phyloP scores from a whole-genome alignment of 1,140 invertebrate species.

The Trialeurodes vaporariorum region DNA sequence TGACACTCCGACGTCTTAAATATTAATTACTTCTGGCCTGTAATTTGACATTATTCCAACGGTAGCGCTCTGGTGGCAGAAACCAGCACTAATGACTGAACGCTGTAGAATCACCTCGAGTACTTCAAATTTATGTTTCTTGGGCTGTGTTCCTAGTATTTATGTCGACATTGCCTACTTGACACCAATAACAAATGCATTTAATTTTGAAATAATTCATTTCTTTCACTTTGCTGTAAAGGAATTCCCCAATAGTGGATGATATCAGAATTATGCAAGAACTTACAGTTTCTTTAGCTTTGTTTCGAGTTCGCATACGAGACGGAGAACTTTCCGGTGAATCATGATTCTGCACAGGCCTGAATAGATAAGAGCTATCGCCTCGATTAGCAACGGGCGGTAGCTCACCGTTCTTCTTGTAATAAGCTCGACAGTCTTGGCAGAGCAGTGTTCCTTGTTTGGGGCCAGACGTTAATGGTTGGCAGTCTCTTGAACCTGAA shows the following conservation, averaged over 20 bases:
- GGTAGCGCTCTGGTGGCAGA: too few relatives aligned
- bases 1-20: too few relatives aligned
- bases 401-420: conserved; percentile 73
- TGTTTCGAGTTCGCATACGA: conserved; percentile 77
- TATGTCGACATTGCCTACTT: conserved; percentile 11
- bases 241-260: too few relatives aligned
- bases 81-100: too few relatives aligned
- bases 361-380: conserved; percentile 53
- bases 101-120: too few relatives aligned
- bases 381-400: conserved; percentile 38
- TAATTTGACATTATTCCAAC: too few relatives aligned
- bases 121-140: too few relatives aligned
- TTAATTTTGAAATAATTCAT: too few relatives aligned
- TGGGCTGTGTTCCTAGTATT: too few relatives aligned
- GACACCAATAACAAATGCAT: too few relatives aligned
- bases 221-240: too few relatives aligned
- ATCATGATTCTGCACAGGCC: conserved; percentile 52
- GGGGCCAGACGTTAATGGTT: conserved; percentile 47
- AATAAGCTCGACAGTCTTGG: conserved; percentile 66
- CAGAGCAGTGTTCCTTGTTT: conserved; percentile 66
- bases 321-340: conserved; percentile 67
- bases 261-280: conserved; percentile 15
- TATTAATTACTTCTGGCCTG: too few relatives aligned
- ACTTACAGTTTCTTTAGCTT: conserved; percentile 54
- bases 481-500: conserved; percentile 56